Percentiles rank a stretch among this genome's conserved stretches.
These are phyloP conservation scores for Dasysyrphus tricinctus DNA, from an alignment of 2,888 invertebrate genomes.

Conservation along the genomic window DNA sequence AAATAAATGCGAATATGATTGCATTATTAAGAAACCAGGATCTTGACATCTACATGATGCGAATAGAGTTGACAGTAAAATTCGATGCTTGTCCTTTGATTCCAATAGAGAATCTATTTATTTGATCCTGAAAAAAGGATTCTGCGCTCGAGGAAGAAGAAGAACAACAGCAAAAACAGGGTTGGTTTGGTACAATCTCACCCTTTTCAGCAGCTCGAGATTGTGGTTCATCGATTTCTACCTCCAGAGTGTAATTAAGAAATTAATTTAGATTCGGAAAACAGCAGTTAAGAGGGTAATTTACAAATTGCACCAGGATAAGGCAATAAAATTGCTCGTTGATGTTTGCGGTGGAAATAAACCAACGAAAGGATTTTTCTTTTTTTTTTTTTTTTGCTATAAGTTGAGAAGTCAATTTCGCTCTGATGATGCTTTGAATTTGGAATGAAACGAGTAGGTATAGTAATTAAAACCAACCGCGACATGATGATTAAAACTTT, in stretches of 20 bases:
- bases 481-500: slow-evolving; percentile 70
- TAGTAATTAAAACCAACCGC: slow-evolving; percentile 74
- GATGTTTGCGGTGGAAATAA: slow-evolving; percentile 5
- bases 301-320: slow-evolving; percentile 60
- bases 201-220: slow-evolving; percentile 25
- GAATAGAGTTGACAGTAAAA: slow-evolving; percentile 55
- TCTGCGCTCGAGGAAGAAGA: slow-evolving; percentile 37
- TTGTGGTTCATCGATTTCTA: slow-evolving; percentile 64
- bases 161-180: slow-evolving; percentile 32
- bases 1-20: slow-evolving; percentile 74
- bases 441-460: not conserved
- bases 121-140: slow-evolving; percentile 67
- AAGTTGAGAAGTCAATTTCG: slow-evolving; percentile 55
- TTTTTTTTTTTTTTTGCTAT: slow-evolving; percentile 9
- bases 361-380: not conserved
- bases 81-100: slow-evolving; percentile 42
- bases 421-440: slow-evolving; percentile 4
- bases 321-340: slow-evolving; percentile 6
- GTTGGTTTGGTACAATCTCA: slow-evolving; percentile 31
- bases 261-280: slow-evolving; percentile 66
- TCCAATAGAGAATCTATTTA: slow-evolving; percentile 58
- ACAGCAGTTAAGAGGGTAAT: slow-evolving; percentile 63
- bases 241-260: slow-evolving; percentile 57
- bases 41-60: slow-evolving; percentile 36
- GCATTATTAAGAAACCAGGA: slow-evolving; percentile 69